Conservation (phyloP, 2,888 invertebrate species). For the Hartigia nigra region DNA sequence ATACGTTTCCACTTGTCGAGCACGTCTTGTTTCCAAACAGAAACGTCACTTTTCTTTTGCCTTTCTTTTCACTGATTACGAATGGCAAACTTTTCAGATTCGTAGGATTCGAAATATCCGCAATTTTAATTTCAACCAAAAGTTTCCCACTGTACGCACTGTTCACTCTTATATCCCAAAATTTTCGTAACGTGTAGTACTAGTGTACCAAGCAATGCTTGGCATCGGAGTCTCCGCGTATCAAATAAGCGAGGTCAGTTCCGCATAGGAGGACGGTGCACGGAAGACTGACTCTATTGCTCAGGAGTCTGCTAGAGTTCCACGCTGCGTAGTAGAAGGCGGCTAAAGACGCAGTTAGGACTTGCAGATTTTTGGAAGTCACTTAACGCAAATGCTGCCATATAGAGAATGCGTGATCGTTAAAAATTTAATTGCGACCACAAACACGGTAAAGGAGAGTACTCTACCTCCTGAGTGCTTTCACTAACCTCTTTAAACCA, state of each 20-base stretch:
- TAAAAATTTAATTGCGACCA: not conserved
- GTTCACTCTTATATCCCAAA: not conserved
- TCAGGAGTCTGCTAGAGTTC: constrained; percentile 14
- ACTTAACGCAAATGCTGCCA: not conserved
- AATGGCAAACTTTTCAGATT: not conserved
- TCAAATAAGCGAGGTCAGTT: constrained; percentile 38
- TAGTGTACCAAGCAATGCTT: constrained; percentile 6
- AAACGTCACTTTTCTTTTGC: not conserved
- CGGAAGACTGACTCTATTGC: constrained; percentile 36
- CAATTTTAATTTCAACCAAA: not conserved
- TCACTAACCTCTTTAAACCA: not conserved
- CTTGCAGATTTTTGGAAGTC: not conserved
- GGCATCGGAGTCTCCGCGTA: constrained; percentile 18
- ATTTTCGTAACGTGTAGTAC: not conserved
- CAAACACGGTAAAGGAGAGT: not conserved
- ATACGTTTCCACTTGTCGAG: not conserved
- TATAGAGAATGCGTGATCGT: not conserved
- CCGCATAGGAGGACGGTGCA: constrained; percentile 39
- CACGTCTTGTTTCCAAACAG: not conserved
- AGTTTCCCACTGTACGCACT: not conserved
- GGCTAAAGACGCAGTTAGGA: constrained; percentile 1
- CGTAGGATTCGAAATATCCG: not conserved
- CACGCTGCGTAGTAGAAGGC: constrained; percentile 21
- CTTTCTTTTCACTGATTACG: not conserved
- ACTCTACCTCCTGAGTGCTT: not conserved